Conservation (phyloP, 2,888 invertebrate genomes). For the Hedychridium roseum region DNA sequence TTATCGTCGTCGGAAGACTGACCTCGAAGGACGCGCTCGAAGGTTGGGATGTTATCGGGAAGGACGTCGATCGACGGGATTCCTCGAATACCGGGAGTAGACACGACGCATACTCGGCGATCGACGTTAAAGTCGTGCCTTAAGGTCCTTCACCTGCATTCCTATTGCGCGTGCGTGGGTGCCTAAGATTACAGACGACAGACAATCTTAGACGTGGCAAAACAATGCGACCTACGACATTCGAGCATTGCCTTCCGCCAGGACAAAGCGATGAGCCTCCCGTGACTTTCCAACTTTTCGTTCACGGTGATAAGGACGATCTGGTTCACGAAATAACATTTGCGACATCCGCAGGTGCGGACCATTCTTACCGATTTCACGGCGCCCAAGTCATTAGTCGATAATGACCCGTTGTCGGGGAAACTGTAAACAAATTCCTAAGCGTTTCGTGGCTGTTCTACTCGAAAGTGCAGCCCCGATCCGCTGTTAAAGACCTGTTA, state of each 20-base stretch:
- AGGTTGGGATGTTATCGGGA: slow-evolving; percentile 5
- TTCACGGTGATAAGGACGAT: background rate
- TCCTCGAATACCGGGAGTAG: slow-evolving; percentile 13
- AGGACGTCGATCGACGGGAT: slow-evolving; percentile 24
- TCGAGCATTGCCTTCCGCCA: background rate
- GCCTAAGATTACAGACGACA: slow-evolving; percentile 1
- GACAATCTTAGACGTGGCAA: background rate
- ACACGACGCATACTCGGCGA: slow-evolving; percentile 13
- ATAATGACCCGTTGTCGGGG: background rate
- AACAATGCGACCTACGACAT: slow-evolving; percentile 16
- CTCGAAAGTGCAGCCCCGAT: no score
- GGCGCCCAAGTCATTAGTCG: slow-evolving; percentile 5
- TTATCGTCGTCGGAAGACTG: slow-evolving; percentile 18
- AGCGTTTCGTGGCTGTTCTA: no score
- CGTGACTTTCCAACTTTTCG: background rate
- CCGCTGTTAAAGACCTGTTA: no score
- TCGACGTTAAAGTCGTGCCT: slow-evolving; percentile 9
- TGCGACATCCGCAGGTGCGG: slow-evolving; percentile 4
- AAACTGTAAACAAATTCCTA: background rate
- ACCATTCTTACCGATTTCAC: slow-evolving; percentile 8
- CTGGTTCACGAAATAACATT: background rate
- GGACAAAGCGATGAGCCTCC: background rate
- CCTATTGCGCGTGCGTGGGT: slow-evolving; percentile 4
- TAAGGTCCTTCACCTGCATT: slow-evolving; percentile 31
- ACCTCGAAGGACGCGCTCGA: slow-evolving; percentile 21